phyloP scores from a whole-genome alignment of 2,888 invertebrate species.

The Ormyrus nitidulus region DNA sequence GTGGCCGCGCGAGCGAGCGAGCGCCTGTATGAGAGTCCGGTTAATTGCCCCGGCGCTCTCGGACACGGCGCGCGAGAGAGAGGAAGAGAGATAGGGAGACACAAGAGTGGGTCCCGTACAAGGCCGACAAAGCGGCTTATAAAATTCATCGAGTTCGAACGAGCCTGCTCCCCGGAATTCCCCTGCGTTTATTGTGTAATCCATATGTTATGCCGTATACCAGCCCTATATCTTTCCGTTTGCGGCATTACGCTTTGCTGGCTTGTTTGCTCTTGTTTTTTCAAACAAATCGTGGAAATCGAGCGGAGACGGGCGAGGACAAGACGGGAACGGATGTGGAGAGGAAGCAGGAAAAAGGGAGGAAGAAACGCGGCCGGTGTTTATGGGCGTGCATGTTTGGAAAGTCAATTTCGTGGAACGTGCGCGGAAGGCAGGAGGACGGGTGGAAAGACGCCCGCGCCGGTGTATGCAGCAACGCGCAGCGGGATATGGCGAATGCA shows the following conservation, averaged over 20 bases:
- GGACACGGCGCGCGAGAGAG: background rate
- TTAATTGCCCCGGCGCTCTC: constrained; percentile 14
- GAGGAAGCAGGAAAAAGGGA: background rate
- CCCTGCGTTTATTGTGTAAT: constrained; percentile 35
- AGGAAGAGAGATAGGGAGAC: constrained; percentile 8
- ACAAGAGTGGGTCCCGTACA: background rate
- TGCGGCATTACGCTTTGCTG: background rate
- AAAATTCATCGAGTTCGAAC: constrained; percentile 46
- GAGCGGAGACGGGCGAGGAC: background rate
- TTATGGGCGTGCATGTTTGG: constrained; percentile 12
- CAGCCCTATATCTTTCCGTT: background rate
- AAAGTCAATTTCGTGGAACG: constrained; percentile 14
- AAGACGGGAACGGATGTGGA: background rate
- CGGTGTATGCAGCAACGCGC: background rate
- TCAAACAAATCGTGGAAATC: constrained; percentile 1
- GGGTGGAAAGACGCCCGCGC: background rate
- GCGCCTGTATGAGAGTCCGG: background rate
- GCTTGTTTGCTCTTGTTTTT: background rate
- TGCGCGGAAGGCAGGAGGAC: background rate
- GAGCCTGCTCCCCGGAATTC: background rate
- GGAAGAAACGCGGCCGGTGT: background rate
- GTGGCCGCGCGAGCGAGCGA: background rate
- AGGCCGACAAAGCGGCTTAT: constrained; percentile 38
- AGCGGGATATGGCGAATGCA: background rate
- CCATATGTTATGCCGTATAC: constrained; percentile 5